phyloP scores from a whole-genome alignment of 2,888 invertebrate genomes.

The Eugnorisma glareosa region DNA sequence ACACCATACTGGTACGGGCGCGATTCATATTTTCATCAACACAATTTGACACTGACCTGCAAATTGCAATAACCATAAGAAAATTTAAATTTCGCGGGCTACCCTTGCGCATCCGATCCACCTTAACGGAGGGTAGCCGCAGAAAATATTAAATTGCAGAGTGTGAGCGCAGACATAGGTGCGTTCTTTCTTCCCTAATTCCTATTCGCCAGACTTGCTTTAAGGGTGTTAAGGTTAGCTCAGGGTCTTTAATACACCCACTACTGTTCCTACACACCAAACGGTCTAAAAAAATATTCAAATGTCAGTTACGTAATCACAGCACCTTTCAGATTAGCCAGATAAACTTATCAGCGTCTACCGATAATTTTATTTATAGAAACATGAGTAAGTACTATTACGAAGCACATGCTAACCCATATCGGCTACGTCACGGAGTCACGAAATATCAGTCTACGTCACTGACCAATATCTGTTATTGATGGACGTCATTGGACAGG shows the following conservation, averaged over 20 bases:
- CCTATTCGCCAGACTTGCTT: too few species aligned
- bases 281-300: not conserved
- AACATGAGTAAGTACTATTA: not conserved
- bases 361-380: conserved; percentile 21
- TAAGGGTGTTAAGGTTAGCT: not conserved
- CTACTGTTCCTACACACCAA: not conserved
- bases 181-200: too few species aligned
- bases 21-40: too few species aligned
- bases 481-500: conserved; percentile 26
- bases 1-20: too few species aligned
- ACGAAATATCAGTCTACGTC: conserved; percentile 27
- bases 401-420: not conserved
- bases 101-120: too few species aligned
- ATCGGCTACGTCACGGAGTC: conserved; percentile 25
- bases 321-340: not conserved
- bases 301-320: not conserved
- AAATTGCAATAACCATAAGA: too few species aligned
- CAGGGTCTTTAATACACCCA: not conserved
- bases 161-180: not conserved
- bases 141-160: too few species aligned
- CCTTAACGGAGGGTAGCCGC: too few species aligned
- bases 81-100: too few species aligned
- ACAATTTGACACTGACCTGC: too few species aligned
- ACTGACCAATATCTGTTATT: conserved; percentile 10
- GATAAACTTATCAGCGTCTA: conserved; percentile 5